Evolutionary conservation across 2,888 invertebrate genomes (phyloP).

Genomic region (Leptopilina drosophilae): DNA sequence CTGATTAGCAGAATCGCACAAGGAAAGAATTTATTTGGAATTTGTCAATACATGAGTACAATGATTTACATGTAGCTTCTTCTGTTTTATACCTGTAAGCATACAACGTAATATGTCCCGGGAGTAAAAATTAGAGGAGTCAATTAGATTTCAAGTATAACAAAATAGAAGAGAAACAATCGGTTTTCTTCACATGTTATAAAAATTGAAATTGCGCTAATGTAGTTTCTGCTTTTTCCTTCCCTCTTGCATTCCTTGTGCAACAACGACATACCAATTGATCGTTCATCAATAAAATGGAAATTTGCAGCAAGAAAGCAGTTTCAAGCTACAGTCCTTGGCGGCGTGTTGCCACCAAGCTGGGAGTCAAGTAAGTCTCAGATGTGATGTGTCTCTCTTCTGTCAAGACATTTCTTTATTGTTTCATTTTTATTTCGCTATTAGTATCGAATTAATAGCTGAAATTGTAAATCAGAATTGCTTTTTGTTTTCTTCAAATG

Average conservation of each 20-base stretch:
- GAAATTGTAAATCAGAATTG: not conserved
- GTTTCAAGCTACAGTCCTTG: constrained; percentile 92
- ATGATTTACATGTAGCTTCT: not conserved
- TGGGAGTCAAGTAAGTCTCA: constrained; percentile 95
- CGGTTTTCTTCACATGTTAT: constrained; percentile 48
- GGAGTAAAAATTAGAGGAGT: not conserved
- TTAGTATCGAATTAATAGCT: not conserved
- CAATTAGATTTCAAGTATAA: constrained; percentile 24
- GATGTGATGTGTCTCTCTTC: constrained; percentile 67
- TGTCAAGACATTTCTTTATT: constrained; percentile 13
- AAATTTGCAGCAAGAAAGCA: constrained; percentile 83
- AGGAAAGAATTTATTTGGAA: not conserved
- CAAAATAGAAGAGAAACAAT: constrained; percentile 46
- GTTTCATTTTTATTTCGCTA: not conserved
- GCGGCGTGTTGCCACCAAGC: constrained; percentile 95
- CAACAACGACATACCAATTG: constrained; percentile 72
- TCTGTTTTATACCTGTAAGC: not conserved
- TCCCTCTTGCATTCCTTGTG: constrained; percentile 75
- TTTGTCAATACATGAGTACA: not conserved
- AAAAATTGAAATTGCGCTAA: constrained; percentile 69
- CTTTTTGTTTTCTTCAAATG: too few species aligned
- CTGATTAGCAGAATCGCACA: constrained; percentile 14
- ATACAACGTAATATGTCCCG: too few species aligned
- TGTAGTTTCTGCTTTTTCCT: constrained; percentile 76
- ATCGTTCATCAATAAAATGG: constrained; percentile 73